A percentile compares a stretch with the other conserved stretches of the same genome.
Evolutionary conservation across 2,797 vertebrate genomes (phyloP).

Genomic region (Coregonus sp.): DNA sequence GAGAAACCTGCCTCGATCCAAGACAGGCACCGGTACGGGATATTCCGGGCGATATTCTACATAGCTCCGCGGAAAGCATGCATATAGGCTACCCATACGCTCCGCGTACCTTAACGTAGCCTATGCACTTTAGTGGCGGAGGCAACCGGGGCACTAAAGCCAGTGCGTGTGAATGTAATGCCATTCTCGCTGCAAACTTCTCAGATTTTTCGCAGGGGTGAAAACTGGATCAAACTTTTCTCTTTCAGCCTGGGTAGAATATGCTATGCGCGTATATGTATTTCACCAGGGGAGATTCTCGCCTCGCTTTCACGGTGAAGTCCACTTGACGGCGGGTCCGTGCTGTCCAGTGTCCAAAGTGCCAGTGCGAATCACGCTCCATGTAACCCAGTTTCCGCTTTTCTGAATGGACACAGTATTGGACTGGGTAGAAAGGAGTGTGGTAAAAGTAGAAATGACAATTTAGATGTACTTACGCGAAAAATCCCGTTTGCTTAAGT

Average conservation of each 20-base stretch:
- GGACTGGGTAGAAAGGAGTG: constrained; percentile 44
- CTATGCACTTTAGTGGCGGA: constrained; percentile 64
- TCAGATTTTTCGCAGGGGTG: constrained; percentile 32
- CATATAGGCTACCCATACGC: constrained; percentile 46
- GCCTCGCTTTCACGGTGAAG: constrained; percentile 66
- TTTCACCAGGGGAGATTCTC: constrained; percentile 42
- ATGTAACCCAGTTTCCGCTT: constrained; percentile 30
- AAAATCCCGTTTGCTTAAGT: constrained; percentile 99
- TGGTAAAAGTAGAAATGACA: constrained; percentile 58
- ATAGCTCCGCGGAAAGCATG: constrained; percentile 52
- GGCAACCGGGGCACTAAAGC: constrained; percentile 61
- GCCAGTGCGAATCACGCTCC: constrained; percentile 55
- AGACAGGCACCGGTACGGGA: constrained; percentile 46
- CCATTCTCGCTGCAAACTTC: constrained; percentile 52
- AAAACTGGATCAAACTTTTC: constrained; percentile 60
- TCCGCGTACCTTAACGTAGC: constrained; percentile 55
- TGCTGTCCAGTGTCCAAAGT: constrained; percentile 75
- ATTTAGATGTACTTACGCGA: constrained; percentile 92
- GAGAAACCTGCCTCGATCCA: constrained; percentile 69
- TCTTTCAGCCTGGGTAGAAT: constrained; percentile 41
- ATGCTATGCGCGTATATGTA: constrained; percentile 63
- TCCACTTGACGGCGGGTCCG: constrained; percentile 77
- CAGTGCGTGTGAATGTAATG: constrained; percentile 54
- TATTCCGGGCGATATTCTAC: constrained; percentile 60
- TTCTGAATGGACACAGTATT: constrained; percentile 62